Conservation (phyloP, 2,113 vertebrate species). For the Willisornis vidua region DNA sequence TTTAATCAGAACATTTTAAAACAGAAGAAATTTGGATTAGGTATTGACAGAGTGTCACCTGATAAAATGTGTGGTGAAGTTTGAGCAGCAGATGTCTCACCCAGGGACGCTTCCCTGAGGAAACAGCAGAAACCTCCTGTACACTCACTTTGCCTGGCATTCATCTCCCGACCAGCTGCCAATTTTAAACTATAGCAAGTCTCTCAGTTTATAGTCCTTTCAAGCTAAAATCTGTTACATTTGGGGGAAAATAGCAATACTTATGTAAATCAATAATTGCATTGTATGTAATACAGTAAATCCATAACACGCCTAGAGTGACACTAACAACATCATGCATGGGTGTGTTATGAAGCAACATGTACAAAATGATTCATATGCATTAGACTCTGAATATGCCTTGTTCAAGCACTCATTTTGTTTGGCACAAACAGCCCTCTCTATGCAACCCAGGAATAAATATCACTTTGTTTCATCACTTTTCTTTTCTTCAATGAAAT, state of each 20-base stretch:
- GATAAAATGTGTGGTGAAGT: constrained; percentile 88
- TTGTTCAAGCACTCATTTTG: constrained; percentile 47
- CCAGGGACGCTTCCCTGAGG: constrained; percentile 85
- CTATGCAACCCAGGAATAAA: constrained; percentile 45
- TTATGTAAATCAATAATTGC: constrained; percentile 78
- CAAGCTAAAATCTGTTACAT: constrained; percentile 78
- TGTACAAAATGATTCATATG: constrained; percentile 37
- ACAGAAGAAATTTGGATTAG: constrained; percentile 59
- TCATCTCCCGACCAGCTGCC: constrained; percentile 92
- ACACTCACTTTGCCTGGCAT: constrained; percentile 90
- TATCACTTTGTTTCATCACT: constrained; percentile 33
- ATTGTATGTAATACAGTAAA: constrained; percentile 70
- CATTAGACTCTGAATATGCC: constrained; percentile 11
- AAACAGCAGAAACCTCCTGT: constrained; percentile 92
- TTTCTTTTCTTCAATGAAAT: constrained; percentile 17
- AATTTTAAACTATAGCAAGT: constrained; percentile 81
- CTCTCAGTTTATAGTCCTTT: constrained; percentile 78
- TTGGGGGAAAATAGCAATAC: constrained; percentile 70
- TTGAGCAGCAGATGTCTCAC: constrained; percentile 93
- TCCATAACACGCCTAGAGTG: constrained; percentile 66
- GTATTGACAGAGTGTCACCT: constrained; percentile 55
- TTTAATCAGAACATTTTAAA: constrained; percentile 53
- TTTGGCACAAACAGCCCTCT: constrained; percentile 57
- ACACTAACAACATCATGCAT: constrained; percentile 40
- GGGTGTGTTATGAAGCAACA: constrained; percentile 32